Evolutionary conservation across 2,113 vertebrate genomes (phyloP).

Genomic region (Agapornis roseicollis): DNA sequence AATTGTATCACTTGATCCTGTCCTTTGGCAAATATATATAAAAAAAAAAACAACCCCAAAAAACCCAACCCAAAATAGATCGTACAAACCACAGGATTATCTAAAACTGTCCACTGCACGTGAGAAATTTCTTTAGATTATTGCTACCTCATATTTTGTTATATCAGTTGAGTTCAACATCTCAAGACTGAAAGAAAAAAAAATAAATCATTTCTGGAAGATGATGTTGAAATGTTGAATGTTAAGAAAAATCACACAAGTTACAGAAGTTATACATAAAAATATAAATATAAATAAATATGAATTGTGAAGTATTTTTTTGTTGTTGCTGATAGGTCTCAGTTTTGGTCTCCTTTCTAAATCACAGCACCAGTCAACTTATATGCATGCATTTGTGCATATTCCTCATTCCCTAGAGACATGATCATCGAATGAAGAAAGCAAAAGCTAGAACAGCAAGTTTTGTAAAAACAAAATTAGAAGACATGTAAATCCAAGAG

Average conservation of each 20-base stretch:
- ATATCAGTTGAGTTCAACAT: background rate
- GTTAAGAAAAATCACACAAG: background rate
- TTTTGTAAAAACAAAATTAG: background rate
- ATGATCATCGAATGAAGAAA: background rate
- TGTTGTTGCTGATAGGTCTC: background rate
- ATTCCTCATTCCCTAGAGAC: background rate
- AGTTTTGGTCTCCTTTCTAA: background rate
- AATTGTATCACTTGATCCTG: constrained; percentile 10
- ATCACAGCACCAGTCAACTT: background rate
- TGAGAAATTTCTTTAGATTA: background rate
- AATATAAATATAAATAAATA: background rate
- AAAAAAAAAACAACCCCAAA: background rate
- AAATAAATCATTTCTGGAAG: background rate
- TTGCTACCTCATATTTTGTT: background rate
- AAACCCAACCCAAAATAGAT: background rate
- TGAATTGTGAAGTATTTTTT: background rate
- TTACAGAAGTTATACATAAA: background rate
- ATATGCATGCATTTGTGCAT: background rate
- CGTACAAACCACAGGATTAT: background rate
- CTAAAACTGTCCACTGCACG: background rate
- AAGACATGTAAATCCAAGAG: background rate
- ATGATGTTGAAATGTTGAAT: background rate
- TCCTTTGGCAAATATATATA: background rate
- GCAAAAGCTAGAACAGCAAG: background rate
- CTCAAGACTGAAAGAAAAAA: background rate